Base-by-base conservation (phyloP, 2,888 invertebrate species). In the Drosophila hamatofila region DNA sequence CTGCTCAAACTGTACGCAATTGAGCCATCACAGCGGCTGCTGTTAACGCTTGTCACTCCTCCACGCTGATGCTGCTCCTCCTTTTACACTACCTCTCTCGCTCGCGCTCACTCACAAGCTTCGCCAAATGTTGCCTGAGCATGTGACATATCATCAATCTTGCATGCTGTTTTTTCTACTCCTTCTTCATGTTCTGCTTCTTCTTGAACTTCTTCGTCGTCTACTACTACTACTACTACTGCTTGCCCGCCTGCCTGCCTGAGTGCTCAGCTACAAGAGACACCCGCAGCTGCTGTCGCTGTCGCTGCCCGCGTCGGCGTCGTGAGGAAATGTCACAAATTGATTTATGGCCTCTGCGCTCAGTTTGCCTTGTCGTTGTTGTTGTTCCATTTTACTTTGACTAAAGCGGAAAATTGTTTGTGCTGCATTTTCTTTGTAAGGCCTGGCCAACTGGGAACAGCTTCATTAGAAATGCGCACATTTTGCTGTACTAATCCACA, bases 41-140 rank as follows among this genome's bases (percentile, higher is more conserved):
- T 91, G 90, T 90, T 90, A 91, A 87, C 91, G 91, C 91, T 91
- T 90, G 88, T 83, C 88, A 82, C 76, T 44, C 30, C 44, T 23
- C n/a, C 16, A 11, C 23, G 21, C 46, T 46, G 21, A 25, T 46
- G n/a, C 46, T 48, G 5, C 44, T 18, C 16, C 27, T 27, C 35
- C 37, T 25, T 25, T 16, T 23, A 3, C 21, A 66, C 16, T 16
- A 5, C 2, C 18, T 18, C 11, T 37, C 2, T 11, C 56, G 35
- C 30, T 78, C 74, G 61, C 16, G 14, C 16, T 16, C 21, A 14
- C 16, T 42, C 4, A 9, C 44, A 68, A 63, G 65, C 59, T 70
- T 49, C 64, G 72, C 77, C 73, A 72, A 72, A 78, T 69, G 82
- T 76, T 72, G 76, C 83, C 74, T 62, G 69, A 46, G 72, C 75